Percentiles rank a stretch among this genome's conserved stretches.
These are phyloP conservation scores for Temnopleurus reevesii DNA, from an alignment of 53 echinoderm and acorn worm species.

Conservation along the genomic window DNA sequence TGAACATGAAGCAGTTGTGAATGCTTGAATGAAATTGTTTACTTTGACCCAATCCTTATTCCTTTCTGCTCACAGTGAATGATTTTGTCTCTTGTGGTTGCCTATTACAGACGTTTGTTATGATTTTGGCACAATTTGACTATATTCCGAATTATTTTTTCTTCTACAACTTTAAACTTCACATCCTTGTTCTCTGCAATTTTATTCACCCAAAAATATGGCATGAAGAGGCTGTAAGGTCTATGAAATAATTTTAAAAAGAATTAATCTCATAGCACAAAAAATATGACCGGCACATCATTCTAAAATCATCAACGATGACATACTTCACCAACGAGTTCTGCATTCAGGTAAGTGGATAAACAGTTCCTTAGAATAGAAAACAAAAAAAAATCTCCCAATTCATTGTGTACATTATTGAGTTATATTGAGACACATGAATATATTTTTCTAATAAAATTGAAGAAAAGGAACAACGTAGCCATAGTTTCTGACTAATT, in stretches of 20 bases:
- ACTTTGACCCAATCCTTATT: no score
- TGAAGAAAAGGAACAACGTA: constrained; percentile 29
- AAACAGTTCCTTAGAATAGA: background rate
- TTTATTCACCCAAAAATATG: background rate
- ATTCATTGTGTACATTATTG: background rate
- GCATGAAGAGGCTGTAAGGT: background rate
- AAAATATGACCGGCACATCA: background rate
- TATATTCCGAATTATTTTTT: background rate
- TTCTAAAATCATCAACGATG: background rate
- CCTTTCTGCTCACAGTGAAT: no score
- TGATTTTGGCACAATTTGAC: background rate
- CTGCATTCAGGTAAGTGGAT: constrained; percentile 24
- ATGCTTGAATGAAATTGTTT: no score
- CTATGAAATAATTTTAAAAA: background rate
- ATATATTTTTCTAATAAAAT: constrained; percentile 43
- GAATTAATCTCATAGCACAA: no score
- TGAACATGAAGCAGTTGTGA: no score
- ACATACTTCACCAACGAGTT: background rate
- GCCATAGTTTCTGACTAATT: constrained; percentile 20
- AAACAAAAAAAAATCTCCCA: background rate
- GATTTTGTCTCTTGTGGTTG: no score
- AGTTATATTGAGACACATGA: background rate
- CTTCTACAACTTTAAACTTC: background rate
- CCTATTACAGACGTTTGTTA: no score
- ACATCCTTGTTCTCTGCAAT: background rate